Evolutionary conservation across 2,888 invertebrate species (phyloP).

Genomic region (Mythimna impura): DNA sequence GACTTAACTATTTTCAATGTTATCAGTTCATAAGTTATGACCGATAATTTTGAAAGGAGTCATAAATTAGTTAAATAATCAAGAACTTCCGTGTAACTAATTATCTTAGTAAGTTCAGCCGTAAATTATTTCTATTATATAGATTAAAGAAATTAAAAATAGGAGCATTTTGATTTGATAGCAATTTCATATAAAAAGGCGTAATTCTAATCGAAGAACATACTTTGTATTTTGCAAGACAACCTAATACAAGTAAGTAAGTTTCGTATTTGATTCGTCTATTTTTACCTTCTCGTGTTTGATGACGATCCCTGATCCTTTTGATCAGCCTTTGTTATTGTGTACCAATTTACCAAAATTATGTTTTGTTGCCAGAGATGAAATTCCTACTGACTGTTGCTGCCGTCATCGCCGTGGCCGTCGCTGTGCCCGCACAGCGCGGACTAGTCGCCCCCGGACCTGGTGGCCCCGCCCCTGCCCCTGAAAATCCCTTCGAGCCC

Average conservation of each 20-base stretch:
- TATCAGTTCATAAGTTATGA: background rate
- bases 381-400: constrained; percentile 57
- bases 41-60: constrained; percentile 18
- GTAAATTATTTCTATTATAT: constrained; percentile 12
- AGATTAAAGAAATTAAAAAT: constrained; percentile 21
- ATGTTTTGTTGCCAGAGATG: constrained; percentile 49
- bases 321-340: background rate
- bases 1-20: constrained; percentile 1
- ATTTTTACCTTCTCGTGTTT: background rate
- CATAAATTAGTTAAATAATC: constrained; percentile 36
- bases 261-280: background rate
- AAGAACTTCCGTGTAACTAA: constrained; percentile 14
- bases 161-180: constrained; percentile 49
- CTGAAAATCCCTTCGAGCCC: constrained; percentile 35
- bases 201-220: constrained; percentile 28
- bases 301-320: too few species aligned
- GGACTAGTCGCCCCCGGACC: constrained; percentile 50
- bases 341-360: background rate
- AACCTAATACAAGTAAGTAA: constrained; percentile 59
- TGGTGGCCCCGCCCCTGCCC: constrained; percentile 42
- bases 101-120: constrained; percentile 19
- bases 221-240: constrained; percentile 56
- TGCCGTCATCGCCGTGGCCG: constrained; percentile 56
- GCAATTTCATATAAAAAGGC: constrained; percentile 54
- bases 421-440: constrained; percentile 58